These are phyloP conservation scores for Mycalesis mineus DNA, from an alignment of 2,888 invertebrate species.

Conservation along the genomic window DNA sequence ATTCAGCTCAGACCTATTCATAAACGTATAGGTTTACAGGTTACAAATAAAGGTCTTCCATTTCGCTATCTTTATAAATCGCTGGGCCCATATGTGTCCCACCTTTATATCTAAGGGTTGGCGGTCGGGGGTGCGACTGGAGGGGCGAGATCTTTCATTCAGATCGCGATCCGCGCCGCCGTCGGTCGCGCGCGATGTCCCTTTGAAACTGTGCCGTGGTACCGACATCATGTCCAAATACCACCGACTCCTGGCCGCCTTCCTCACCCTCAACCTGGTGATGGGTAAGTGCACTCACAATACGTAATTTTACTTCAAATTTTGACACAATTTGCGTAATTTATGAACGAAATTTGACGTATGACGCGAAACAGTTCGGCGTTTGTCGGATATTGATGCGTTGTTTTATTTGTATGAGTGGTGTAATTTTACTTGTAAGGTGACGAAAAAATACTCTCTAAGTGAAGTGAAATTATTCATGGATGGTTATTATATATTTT, in stretches of 20 bases:
- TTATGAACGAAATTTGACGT: background rate
- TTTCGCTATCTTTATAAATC: background rate
- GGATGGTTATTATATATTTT: too few species aligned
- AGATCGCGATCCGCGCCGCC: conserved; percentile 46
- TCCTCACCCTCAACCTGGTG: conserved; percentile 51
- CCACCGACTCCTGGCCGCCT: conserved; percentile 47
- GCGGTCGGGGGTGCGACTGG: background rate
- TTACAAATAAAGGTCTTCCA: background rate
- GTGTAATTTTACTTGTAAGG: too few species aligned
- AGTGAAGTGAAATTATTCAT: too few species aligned
- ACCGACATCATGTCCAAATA: conserved; percentile 54
- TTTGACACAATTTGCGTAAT: background rate
- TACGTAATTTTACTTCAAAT: background rate
- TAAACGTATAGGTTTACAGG: background rate
- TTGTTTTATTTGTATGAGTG: background rate
- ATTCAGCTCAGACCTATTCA: too few species aligned
- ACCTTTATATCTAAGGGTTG: conserved; percentile 24
- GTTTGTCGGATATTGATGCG: conserved; percentile 1
- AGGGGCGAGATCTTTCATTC: conserved; percentile 20
- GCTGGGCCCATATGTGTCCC: conserved; percentile 7
- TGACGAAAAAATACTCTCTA: too few species aligned
- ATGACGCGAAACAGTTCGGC: background rate
- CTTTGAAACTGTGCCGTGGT: conserved; percentile 40
- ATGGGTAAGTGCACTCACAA: conserved; percentile 47
- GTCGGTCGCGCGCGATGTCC: conserved; percentile 38